Base-by-base conservation (phyloP, 2,888 invertebrate genomes). In the Thecocarcelia acutangulata region DNA sequence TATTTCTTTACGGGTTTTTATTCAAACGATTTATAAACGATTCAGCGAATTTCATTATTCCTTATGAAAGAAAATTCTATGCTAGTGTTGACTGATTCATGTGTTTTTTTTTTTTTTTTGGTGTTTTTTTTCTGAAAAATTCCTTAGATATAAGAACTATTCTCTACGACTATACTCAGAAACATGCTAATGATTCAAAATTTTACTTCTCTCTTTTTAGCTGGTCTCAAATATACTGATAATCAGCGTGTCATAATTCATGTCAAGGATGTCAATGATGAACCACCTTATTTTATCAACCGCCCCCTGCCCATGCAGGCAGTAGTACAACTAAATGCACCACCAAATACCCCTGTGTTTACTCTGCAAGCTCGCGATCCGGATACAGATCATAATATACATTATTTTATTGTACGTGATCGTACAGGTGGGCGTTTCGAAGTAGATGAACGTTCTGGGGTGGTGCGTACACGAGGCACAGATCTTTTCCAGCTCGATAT, bases 311-410 rank as follows among this genome's bases (percentile, higher is more conserved):
- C 99, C 17, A 98, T 98, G 97, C 97, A 98, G 91, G 97, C 98
- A 0, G 98, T 98, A 80, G 98, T 98, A 0, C 97, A 98, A 88
- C 93, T 97, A 69, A 98, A 98, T 90, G 98, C 98, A 3, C 96
- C 97, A 3, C 96, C 97, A 46, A 98, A 98, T 90, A 97, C 97
- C 0, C 97, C 97, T 5, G 98, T 98, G 4, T 98, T 98, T 91
- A 98, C 98, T n/a, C 93, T 99, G 28, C 97, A 98, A 90, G 99
- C 99, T 15, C 92, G 97, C 84, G 98, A 99, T 90, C 98, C 98
- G 3, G 98, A 98, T 89, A 97, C 97, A 0, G 98, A 97, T 91
- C 97, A 97, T 90, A 97, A 97, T 89, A 97, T 98, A 84, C 97
- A 97, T 90, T 97, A 98, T 91, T 97, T 98, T 92, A 97, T 98